Evolutionary conservation across 2,888 invertebrate species (phyloP).

Genomic region (Lypha dubia): DNA sequence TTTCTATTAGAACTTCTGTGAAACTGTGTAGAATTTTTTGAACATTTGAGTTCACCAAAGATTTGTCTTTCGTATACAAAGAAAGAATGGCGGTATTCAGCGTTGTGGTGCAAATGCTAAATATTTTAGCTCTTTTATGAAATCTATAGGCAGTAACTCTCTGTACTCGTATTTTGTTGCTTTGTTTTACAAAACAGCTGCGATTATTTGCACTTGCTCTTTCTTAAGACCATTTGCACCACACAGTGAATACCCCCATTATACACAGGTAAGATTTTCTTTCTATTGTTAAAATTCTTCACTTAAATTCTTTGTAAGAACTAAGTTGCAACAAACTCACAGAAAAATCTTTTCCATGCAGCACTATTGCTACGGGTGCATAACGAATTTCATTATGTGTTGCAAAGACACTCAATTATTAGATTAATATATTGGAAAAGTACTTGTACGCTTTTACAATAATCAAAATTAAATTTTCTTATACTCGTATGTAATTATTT

Average conservation of each 20-base stretch:
- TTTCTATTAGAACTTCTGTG: neutral
- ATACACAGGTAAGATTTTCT: conserved; percentile 29
- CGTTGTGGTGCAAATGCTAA: too few species aligned
- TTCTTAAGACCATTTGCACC: too few species aligned
- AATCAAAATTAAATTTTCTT: conserved; percentile 28
- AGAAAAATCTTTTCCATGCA: neutral
- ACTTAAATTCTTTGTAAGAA: conserved; percentile 1
- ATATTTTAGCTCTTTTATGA: too few species aligned
- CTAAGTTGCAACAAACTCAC: neutral
- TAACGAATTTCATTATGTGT: conserved; percentile 55
- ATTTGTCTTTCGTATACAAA: too few species aligned
- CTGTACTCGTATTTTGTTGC: too few species aligned
- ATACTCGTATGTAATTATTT: too few species aligned
- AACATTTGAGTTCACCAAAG: conserved; percentile 54
- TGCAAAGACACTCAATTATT: conserved; percentile 56
- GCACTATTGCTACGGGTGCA: conserved; percentile 50
- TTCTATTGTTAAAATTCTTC: neutral
- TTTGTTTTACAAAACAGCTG: too few species aligned
- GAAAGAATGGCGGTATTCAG: too few species aligned
- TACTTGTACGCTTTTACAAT: neutral
- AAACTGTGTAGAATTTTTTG: conserved; percentile 26
- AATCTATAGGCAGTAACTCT: too few species aligned
- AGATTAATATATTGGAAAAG: conserved; percentile 32
- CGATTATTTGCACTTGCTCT: too few species aligned
- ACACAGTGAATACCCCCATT: conserved; percentile 16